Conservation (phyloP, 2,797 vertebrate genomes). For the Tauraco hartlaubi region DNA sequence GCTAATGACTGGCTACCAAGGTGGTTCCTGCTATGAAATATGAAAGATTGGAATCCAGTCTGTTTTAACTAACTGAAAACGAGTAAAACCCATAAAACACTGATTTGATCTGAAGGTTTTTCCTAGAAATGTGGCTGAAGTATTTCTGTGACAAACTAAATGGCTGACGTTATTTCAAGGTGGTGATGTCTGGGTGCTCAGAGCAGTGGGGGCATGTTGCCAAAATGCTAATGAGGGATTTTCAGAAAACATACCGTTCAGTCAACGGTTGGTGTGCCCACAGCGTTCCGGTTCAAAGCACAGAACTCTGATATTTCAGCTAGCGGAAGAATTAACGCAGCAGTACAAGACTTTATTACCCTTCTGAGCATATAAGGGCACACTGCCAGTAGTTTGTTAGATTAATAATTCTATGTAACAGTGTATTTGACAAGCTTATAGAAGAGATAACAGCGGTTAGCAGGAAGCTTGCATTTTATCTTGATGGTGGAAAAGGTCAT, state of each 20-base stretch:
- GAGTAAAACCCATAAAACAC: background rate
- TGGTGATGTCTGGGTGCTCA: background rate
- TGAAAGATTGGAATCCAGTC: background rate
- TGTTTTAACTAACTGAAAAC: background rate
- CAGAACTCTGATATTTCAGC: background rate
- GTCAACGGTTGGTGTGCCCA: background rate
- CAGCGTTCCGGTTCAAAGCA: background rate
- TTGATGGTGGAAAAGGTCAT: background rate
- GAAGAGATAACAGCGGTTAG: background rate
- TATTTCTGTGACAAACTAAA: background rate
- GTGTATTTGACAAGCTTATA: background rate
- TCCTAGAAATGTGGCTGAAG: background rate
- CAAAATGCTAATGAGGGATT: background rate
- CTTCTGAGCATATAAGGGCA: background rate
- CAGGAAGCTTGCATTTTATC: background rate
- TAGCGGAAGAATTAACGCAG: background rate
- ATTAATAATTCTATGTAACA: background rate
- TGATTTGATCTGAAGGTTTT: background rate
- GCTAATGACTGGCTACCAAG: background rate
- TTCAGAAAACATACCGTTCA: background rate
- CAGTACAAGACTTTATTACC: background rate
- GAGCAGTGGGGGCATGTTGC: background rate
- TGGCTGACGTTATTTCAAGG: background rate
- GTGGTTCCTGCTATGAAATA: background rate
- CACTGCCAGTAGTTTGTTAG: background rate